A percentile compares a stretch with the other conserved stretches of the same genome.
phyloP scores from a whole-genome alignment of 2,888 invertebrate species.

The Habrosyne pyritoides region DNA sequence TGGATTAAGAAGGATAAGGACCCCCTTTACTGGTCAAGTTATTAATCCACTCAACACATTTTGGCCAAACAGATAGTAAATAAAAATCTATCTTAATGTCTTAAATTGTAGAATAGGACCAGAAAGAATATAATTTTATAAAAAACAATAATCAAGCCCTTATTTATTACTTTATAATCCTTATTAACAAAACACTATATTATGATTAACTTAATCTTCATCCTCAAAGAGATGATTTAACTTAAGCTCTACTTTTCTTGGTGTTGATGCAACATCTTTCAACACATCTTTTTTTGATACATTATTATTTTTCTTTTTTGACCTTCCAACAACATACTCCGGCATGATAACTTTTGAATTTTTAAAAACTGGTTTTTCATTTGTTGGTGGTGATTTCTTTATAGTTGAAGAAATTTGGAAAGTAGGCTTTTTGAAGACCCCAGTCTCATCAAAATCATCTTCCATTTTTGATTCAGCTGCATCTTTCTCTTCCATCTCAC shows the following conservation, averaged over 20 bases:
- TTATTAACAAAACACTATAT: constrained; percentile 16
- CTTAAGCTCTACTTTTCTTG: constrained; percentile 51
- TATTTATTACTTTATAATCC: constrained; percentile 14
- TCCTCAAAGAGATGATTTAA: constrained; percentile 77
- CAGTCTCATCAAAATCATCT: constrained; percentile 49
- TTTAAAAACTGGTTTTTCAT: constrained; percentile 78
- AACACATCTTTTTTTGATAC: constrained; percentile 34
- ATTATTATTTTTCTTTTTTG: constrained; percentile 78
- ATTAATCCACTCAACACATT: too few species aligned
- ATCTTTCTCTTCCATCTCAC: constrained; percentile 85
- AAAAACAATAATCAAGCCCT: not conserved
- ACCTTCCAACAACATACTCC: constrained; percentile 90
- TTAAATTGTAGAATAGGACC: too few species aligned
- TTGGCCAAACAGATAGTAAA: too few species aligned
- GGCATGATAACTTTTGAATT: constrained; percentile 91
- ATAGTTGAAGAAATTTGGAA: constrained; percentile 63
- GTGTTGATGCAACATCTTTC: constrained; percentile 15
- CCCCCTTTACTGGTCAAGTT: too few species aligned
- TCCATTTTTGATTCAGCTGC: constrained; percentile 46
- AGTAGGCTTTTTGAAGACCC: constrained; percentile 71
- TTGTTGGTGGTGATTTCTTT: constrained; percentile 42
- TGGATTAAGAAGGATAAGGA: too few species aligned
- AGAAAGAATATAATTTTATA: not conserved
- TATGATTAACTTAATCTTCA: constrained; percentile 50
- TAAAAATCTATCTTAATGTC: too few species aligned